Evolutionary conservation across 2,113 vertebrate species (phyloP).

Genomic region (Mobula hypostoma): DNA sequence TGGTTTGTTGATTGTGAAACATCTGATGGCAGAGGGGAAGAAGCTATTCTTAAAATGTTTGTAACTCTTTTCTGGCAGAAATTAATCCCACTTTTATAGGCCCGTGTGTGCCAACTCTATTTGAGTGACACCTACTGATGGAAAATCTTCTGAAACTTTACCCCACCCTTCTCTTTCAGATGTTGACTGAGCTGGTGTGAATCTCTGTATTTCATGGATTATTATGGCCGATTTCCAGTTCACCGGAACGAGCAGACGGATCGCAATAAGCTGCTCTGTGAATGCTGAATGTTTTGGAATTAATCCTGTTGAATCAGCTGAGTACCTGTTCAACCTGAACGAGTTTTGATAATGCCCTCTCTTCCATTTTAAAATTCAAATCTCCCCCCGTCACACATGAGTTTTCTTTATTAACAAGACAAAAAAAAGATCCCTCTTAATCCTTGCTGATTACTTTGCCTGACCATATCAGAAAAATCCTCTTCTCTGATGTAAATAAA

Average conservation of each 20-base stretch:
- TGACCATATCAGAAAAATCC: not conserved
- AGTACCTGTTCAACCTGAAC: not conserved
- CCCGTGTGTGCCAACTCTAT: not conserved
- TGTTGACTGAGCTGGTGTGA: not conserved
- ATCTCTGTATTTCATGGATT: no score
- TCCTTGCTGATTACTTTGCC: not conserved
- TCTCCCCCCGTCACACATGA: not conserved
- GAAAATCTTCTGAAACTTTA: not conserved
- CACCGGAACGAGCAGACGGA: no score
- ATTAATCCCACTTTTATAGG: not conserved
- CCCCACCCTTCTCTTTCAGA: not conserved
- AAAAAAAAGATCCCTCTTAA: not conserved
- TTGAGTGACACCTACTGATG: not conserved
- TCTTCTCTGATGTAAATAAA: not conserved
- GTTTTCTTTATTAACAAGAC: not conserved
- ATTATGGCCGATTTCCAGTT: no score
- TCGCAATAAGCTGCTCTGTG: no score
- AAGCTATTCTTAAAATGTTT: not conserved
- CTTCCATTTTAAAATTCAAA: not conserved
- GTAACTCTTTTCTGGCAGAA: not conserved
- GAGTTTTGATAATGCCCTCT: not conserved
- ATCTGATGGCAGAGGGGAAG: no score
- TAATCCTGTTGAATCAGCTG: not conserved
- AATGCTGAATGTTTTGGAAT: not conserved
- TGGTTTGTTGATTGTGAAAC: no score